Evolutionary conservation across 2,888 invertebrate genomes (phyloP).

Genomic region (Liopterus haemorrhoidalis): DNA sequence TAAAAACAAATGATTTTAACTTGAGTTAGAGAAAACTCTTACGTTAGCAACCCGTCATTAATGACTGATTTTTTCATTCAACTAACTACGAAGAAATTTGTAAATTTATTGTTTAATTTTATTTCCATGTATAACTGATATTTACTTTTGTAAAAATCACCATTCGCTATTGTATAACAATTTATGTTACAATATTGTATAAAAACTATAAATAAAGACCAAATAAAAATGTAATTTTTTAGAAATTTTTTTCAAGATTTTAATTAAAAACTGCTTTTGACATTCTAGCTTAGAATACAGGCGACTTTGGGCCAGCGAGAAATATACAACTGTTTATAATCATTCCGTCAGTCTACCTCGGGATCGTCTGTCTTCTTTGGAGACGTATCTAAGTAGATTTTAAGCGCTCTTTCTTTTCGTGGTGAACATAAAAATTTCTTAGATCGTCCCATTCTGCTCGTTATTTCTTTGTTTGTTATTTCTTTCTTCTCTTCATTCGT

Average conservation of each 20-base stretch:
- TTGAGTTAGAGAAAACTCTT: too few relatives aligned
- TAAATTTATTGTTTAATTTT: too few relatives aligned
- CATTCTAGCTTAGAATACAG: constrained; percentile 1
- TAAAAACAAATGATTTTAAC: too few relatives aligned
- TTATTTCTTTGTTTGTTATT: constrained; percentile 55
- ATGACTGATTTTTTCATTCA: too few relatives aligned
- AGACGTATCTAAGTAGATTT: constrained; percentile 61
- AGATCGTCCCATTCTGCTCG: constrained; percentile 48
- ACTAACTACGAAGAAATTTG: too few relatives aligned
- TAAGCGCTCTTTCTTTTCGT: constrained; percentile 63
- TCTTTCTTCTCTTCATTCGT: constrained; percentile 58
- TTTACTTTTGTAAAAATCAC: too few relatives aligned
- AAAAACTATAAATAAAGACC: too few relatives aligned
- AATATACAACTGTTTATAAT: constrained; percentile 26
- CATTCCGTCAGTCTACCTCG: constrained; percentile 43
- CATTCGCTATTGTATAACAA: too few relatives aligned
- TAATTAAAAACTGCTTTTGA: constrained; percentile 4
- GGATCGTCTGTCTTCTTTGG: constrained; percentile 43
- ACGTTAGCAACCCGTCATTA: too few relatives aligned
- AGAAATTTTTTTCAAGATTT: constrained; percentile 5
- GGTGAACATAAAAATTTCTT: constrained; percentile 50
- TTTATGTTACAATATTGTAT: too few relatives aligned
- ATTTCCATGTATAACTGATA: too few relatives aligned
- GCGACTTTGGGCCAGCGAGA: constrained; percentile 1
- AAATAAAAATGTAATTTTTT: too few relatives aligned